These are phyloP conservation scores for Coreoperca whiteheadi DNA, from an alignment of 2,113 vertebrate species.

Conservation along the genomic window DNA sequence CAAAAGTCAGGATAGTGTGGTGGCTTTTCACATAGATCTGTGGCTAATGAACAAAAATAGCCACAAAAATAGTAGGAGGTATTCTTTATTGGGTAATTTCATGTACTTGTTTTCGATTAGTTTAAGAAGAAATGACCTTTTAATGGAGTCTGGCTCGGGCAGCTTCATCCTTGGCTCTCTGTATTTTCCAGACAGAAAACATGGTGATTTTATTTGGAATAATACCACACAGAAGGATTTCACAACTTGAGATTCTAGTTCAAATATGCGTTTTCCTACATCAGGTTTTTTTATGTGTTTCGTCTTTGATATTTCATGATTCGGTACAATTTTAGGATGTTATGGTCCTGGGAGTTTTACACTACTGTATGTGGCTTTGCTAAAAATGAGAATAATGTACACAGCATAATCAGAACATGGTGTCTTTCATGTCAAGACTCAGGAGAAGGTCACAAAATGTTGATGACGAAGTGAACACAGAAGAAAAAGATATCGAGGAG, in stretches of 20 bases:
- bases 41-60: conserved; percentile 17
- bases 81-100: conserved; percentile 21
- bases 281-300: neutral
- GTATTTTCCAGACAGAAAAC: conserved; percentile 43
- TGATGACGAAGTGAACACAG: conserved; percentile 8
- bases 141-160: conserved; percentile 45
- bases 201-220: conserved; percentile 33
- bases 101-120: conserved; percentile 16
- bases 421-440: conserved; percentile 4
- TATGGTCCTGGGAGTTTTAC: neutral
- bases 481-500: conserved; percentile 49
- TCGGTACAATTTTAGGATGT: neutral
- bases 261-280: neutral
- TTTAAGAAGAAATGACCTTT: conserved; percentile 32
- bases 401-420: neutral
- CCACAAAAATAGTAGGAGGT: conserved; percentile 27
- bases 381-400: neutral
- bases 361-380: neutral
- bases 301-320: neutral
- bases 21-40: neutral
- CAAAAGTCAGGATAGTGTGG: neutral
- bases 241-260: conserved; percentile 4
- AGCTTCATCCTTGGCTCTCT: conserved; percentile 13
- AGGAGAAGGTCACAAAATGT: conserved; percentile 13
- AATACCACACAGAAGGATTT: conserved; percentile 19